Percentiles rank a stretch among this genome's conserved stretches.
These are phyloP conservation scores for Phymorhynchus buccinoides DNA, from an alignment of 1,140 invertebrate species.

Conservation along the genomic window DNA sequence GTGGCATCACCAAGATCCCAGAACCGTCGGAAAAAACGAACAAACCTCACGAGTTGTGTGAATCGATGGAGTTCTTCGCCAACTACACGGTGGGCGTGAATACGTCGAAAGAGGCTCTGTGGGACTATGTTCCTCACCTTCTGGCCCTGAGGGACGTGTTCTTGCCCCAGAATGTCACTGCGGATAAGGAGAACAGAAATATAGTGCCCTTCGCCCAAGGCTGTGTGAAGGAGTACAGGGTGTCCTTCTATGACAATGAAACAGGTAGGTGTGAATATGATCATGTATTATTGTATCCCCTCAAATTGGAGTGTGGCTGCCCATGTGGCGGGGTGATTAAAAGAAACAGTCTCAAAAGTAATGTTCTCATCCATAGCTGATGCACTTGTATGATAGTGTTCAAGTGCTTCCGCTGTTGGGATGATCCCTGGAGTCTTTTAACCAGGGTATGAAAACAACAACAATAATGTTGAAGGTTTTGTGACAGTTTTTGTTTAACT, in stretches of 20 bases:
- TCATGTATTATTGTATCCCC: no score
- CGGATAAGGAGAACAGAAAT: background rate
- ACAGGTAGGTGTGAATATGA: constrained; percentile 18
- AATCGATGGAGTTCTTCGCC: constrained; percentile 12
- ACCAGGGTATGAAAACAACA: no score
- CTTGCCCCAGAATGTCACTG: background rate
- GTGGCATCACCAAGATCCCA: background rate
- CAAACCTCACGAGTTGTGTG: background rate
- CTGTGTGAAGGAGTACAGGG: constrained; percentile 32
- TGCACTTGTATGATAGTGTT: no score
- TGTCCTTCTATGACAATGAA: constrained; percentile 12
- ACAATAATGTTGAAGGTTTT: no score
- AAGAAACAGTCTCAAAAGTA: no score
- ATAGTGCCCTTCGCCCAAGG: constrained; percentile 31
- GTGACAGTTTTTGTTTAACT: no score
- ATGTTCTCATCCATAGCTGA: no score
- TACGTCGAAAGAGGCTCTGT: background rate
- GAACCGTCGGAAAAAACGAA: background rate
- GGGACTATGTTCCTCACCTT: background rate
- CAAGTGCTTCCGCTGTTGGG: background rate
- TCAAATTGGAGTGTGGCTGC: no score
- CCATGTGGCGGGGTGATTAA: no score
- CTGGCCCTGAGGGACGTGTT: background rate
- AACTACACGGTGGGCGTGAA: constrained; percentile 39
- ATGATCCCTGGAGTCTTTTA: background rate